phyloP scores from a whole-genome alignment of 2,797 vertebrate genomes.

The Onychomys arenicola region DNA sequence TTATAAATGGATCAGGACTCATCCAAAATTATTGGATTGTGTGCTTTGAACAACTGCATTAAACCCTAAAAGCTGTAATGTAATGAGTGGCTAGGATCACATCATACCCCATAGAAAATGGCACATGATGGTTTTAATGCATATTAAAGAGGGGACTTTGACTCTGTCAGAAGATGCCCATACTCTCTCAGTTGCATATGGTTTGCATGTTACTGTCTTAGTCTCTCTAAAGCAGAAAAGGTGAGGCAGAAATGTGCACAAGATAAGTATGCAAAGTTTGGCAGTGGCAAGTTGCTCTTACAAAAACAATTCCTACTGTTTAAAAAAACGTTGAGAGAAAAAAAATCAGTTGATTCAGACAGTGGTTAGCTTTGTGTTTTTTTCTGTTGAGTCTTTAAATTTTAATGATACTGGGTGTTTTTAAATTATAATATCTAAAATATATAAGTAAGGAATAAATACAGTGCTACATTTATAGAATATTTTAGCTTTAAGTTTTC shows the following conservation, averaged over 20 bases:
- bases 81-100: not conserved
- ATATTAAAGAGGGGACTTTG: not conserved
- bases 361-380: not conserved
- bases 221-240: not conserved
- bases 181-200: not conserved
- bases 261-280: not conserved
- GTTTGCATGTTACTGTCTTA: not conserved
- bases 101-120: not conserved
- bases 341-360: not conserved
- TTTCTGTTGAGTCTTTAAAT: not conserved
- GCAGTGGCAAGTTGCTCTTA: not conserved
- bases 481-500: not conserved
- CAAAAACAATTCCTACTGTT: not conserved
- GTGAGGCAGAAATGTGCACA: not conserved
- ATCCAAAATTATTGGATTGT: not conserved
- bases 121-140: not conserved
- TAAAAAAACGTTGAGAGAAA: not conserved
- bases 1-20: constrained; percentile 28
- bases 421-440: not conserved
- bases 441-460: not conserved
- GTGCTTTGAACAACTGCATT: not conserved
- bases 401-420: not conserved
- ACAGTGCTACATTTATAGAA: not conserved
- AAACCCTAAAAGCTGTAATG: not conserved
- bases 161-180: not conserved